Percentiles rank a stretch among this genome's conserved stretches.
Evolutionary conservation across 2,113 vertebrate genomes (phyloP).

Genomic region (Motacilla alba): DNA sequence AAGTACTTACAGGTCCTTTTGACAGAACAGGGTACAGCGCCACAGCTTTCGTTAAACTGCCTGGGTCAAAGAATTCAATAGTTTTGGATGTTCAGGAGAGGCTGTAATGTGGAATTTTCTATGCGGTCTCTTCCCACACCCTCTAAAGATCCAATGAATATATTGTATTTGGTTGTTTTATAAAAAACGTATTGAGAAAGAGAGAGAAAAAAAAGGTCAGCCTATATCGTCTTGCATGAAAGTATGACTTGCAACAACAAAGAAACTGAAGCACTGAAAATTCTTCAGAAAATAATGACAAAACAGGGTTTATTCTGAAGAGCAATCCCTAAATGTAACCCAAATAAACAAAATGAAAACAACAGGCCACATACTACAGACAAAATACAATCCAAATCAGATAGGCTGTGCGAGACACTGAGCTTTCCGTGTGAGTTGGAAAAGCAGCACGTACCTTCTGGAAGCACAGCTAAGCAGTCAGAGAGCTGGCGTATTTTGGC

Average conservation of each 20-base stretch:
- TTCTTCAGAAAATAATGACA: not conserved
- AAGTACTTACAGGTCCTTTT: not conserved
- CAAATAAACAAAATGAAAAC: not conserved
- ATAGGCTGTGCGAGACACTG: not conserved
- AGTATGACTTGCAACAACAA: not conserved
- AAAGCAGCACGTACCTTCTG: not conserved
- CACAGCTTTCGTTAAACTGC: not conserved
- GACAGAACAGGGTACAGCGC: not conserved
- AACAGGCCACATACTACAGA: not conserved
- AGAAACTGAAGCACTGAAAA: not conserved
- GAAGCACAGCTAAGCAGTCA: not conserved
- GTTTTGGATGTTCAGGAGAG: not conserved
- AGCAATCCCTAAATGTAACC: not conserved
- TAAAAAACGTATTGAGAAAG: not conserved
- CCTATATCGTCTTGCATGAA: not conserved
- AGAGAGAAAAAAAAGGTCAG: not conserved
- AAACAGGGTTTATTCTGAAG: not conserved
- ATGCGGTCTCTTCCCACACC: not conserved
- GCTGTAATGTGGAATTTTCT: not conserved
- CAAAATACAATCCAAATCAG: not conserved
- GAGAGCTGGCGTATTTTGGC: not conserved
- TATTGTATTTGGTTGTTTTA: not conserved
- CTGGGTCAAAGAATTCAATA: not conserved
- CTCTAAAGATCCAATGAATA: not conserved
- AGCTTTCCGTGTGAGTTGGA: not conserved